Conservation (phyloP, 2,797 vertebrate species). For the Anguilla obscura region DNA sequence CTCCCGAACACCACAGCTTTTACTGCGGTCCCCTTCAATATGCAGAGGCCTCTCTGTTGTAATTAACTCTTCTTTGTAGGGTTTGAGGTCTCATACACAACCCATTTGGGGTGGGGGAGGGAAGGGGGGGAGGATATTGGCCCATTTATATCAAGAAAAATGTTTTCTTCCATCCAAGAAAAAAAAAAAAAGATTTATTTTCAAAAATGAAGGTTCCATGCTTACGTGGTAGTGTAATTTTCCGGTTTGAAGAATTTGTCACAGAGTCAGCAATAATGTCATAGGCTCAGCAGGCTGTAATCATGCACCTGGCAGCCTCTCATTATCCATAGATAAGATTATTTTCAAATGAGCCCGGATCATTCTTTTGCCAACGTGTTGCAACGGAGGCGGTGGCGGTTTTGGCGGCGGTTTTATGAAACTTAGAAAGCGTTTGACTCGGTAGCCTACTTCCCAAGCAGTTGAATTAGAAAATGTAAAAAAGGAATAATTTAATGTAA, state of each 20-base stretch:
- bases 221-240: constrained; percentile 40
- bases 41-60: constrained; percentile 52
- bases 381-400: constrained; percentile 24
- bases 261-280: constrained; percentile 28
- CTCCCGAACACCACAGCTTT: constrained; percentile 52
- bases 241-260: constrained; percentile 55
- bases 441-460: neutral
- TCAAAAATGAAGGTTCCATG: constrained; percentile 33
- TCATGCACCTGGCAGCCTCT: constrained; percentile 65
- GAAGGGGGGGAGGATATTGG: neutral
- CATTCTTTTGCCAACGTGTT: constrained; percentile 53
- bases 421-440: neutral
- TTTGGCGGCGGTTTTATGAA: constrained; percentile 45
- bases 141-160: constrained; percentile 46
- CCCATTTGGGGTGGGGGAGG: constrained; percentile 31
- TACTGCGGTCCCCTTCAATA: constrained; percentile 53
- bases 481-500: neutral
- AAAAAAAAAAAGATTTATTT: constrained; percentile 28
- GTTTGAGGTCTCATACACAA: constrained; percentile 49
- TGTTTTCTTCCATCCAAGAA: constrained; percentile 23
- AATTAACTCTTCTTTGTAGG: constrained; percentile 57
- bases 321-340: constrained; percentile 64
- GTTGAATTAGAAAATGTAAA: neutral
- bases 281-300: constrained; percentile 57
- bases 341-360: constrained; percentile 65